These are phyloP conservation scores for Coelopa frigida DNA, from an alignment of 1,140 invertebrate genomes.

Conservation along the genomic window DNA sequence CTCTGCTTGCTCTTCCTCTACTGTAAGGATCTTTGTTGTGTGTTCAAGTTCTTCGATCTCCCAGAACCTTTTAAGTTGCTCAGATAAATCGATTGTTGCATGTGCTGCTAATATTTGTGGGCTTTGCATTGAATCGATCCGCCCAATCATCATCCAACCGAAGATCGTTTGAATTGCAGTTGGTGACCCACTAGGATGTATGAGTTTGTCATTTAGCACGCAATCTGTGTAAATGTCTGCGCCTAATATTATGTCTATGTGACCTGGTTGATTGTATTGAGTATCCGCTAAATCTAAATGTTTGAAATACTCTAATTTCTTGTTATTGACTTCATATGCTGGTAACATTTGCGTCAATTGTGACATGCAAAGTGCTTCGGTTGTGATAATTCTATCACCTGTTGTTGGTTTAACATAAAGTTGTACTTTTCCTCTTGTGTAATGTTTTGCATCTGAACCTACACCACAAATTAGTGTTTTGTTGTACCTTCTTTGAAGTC, in stretches of 20 bases:
- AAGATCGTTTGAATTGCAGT: slow-evolving; percentile 1
- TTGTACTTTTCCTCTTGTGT: background rate
- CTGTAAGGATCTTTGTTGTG: background rate
- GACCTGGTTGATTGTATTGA: background rate
- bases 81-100: background rate
- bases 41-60: background rate
- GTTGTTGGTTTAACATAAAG: background rate
- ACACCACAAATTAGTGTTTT: slow-evolving; percentile 2
- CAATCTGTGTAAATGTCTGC: slow-evolving; percentile 2
- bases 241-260: slow-evolving; percentile 5
- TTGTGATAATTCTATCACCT: background rate
- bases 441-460: no score
- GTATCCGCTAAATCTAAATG: slow-evolving; percentile 5
- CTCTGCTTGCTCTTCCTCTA: slow-evolving; percentile 6
- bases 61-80: background rate
- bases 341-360: slow-evolving; percentile 1
- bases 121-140: background rate
- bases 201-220: background rate
- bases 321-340: background rate
- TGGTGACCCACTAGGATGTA: background rate
- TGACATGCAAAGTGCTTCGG: background rate
- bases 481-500: background rate
- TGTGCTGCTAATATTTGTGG: background rate
- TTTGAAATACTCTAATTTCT: background rate
- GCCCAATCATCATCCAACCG: slow-evolving; percentile 6